A percentile compares a stretch with the other conserved stretches of the same genome.
Conservation (phyloP, 2,888 invertebrate genomes). For the Cephonodes hylas region DNA sequence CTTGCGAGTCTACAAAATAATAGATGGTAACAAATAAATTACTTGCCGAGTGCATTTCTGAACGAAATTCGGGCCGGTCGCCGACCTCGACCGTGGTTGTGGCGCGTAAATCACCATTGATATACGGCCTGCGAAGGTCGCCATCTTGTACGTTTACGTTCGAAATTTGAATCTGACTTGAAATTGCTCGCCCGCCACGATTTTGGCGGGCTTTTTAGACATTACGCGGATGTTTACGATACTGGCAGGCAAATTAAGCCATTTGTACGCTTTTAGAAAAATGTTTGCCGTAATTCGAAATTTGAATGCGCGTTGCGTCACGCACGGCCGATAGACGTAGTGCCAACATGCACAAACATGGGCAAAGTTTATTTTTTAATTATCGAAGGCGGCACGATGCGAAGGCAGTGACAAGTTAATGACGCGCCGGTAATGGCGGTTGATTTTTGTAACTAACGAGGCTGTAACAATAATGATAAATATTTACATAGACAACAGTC, state of each 20-base stretch:
- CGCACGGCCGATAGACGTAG: neutral
- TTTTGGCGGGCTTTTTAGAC: slow-evolving; percentile 45
- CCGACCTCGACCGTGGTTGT: slow-evolving; percentile 70
- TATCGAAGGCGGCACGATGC: neutral
- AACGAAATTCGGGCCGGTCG: slow-evolving; percentile 78
- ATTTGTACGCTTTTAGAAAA: slow-evolving; percentile 10
- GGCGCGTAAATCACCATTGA: slow-evolving; percentile 78
- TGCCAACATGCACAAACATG: neutral
- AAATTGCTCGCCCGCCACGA: slow-evolving; percentile 61
- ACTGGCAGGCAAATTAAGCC: slow-evolving; percentile 15
- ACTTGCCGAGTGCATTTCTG: slow-evolving; percentile 77
- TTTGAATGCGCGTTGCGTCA: slow-evolving; percentile 5
- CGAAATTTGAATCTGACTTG: slow-evolving; percentile 74
- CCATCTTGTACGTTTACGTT: slow-evolving; percentile 74
- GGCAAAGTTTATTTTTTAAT: slow-evolving; percentile 6
- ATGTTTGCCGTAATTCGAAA: slow-evolving; percentile 3
- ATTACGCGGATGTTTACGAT: slow-evolving; percentile 31
- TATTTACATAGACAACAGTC: slow-evolving; percentile 14
- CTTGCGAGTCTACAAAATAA: slow-evolving; percentile 81
- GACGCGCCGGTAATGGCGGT: neutral
- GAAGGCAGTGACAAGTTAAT: slow-evolving; percentile 1
- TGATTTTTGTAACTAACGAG: slow-evolving; percentile 10
- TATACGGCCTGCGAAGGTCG: slow-evolving; percentile 77
- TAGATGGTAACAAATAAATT: slow-evolving; percentile 81
- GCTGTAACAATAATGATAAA: slow-evolving; percentile 10